Base-by-base conservation (phyloP, 2,113 vertebrate genomes). In the Lathamus discolor region DNA sequence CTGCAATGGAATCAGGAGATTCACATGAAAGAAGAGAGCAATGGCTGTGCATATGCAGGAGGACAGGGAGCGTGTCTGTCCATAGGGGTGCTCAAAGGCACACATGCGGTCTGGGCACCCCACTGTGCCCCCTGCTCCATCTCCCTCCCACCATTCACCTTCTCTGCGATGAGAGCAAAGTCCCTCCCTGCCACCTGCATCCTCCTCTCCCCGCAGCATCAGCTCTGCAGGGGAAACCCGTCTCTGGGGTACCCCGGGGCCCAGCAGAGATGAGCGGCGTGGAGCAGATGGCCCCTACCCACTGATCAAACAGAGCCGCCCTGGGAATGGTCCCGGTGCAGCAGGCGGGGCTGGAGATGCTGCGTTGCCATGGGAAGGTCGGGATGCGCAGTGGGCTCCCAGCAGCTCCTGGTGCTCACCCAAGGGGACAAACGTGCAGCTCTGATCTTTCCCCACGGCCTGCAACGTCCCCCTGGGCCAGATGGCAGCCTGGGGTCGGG, bases 401-500 rank as follows among this genome's bases (percentile, higher is more conserved):
- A n/a, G 57, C 57, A 59, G 57, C 57, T 59, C 57, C 57, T 23
- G 57, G 8, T 35, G 57, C 57, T 35, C 57, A 59, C 57, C 57
- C 57, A 35, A 24, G 57, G 57, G 24, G 13, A 3, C 1, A 11
- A 28, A 51, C 0, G 0, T n/a, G 52, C 69, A 4, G 4, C 73
- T 84, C 64, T 4, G 25, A 4, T 48, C 82, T 18, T 48, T 3
- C 13, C 61, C n/a, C 13, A 0, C 0, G 7, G 43, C 70, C 76
- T 33, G 28, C 41, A 18, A 13, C 0, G 13, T 6, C 27, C 5
- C 25, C 10, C 9, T 7, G 4, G 52, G 13, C 16, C 1, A 17
- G 61, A 48, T 14, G 31, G 18, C 16, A 18, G 76, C 10, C 37
- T 31, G 72, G 8, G 22, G 35, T 14, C 1, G 0, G 7, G 46